phyloP scores from a whole-genome alignment of 2,888 invertebrate genomes.

The Melieria crassipennis region DNA sequence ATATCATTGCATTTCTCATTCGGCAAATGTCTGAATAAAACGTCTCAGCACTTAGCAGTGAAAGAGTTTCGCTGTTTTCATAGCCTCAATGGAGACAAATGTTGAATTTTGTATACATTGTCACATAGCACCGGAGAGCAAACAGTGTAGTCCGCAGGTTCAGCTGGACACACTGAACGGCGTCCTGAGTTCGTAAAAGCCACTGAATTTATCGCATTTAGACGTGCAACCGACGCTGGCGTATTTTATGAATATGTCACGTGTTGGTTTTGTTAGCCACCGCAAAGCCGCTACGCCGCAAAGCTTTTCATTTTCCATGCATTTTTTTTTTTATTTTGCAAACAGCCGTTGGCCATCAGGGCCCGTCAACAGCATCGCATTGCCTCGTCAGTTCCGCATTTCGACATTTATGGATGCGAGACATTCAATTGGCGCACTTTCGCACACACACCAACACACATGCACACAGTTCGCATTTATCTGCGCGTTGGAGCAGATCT shows the following conservation, averaged over 20 bases:
- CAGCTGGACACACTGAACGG: too few relatives aligned
- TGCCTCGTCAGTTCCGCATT: constrained; percentile 22
- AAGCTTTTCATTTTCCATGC: background rate
- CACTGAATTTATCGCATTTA: constrained; percentile 47
- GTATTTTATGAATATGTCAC: constrained; percentile 40
- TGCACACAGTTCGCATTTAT: background rate
- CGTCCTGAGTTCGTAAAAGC: background rate
- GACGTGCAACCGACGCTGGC: constrained; percentile 56
- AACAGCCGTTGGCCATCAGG: constrained; percentile 2
- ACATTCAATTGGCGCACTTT: constrained; percentile 53
- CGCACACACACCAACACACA: background rate
- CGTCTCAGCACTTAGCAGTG: too few relatives aligned
- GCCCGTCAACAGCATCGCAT: constrained; percentile 16
- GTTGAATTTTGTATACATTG: background rate
- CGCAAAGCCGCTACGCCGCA: background rate
- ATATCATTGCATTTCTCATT: too few relatives aligned
- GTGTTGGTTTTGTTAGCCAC: constrained; percentile 25
- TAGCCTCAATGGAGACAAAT: background rate
- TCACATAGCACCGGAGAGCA: too few relatives aligned
- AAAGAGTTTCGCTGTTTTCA: background rate
- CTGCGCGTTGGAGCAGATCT: constrained; percentile 1
- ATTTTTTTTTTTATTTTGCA: background rate
- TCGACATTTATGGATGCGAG: constrained; percentile 32
- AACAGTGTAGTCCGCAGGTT: too few relatives aligned
- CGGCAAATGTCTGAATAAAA: too few relatives aligned